These are phyloP conservation scores for Phrynocephalus vlangalii DNA, from an alignment of 2,797 vertebrate genomes.

Conservation along the genomic window DNA sequence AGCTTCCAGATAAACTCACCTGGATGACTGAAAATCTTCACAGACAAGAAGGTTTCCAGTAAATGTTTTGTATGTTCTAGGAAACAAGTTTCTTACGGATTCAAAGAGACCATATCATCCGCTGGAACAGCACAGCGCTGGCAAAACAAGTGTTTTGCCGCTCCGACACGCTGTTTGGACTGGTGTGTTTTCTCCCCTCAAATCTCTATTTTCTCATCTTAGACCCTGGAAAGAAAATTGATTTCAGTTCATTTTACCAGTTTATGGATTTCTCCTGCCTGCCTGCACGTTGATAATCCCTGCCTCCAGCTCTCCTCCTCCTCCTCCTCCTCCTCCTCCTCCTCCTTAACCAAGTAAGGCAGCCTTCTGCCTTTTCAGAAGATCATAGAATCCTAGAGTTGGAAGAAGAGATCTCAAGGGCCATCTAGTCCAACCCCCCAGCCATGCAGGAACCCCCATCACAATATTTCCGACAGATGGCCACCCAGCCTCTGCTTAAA, in stretches of 20 bases:
- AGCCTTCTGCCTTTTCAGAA: accelerated
- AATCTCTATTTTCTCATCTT: slow-evolving; percentile 17
- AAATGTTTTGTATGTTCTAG: too few relatives aligned
- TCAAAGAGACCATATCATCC: slow-evolving; percentile 4
- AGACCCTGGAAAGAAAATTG: slow-evolving; percentile 36
- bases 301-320: too few relatives aligned
- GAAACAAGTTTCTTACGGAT: neutral
- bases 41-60: too few relatives aligned
- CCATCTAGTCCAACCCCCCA: too few relatives aligned
- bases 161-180: neutral
- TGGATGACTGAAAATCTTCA: too few relatives aligned
- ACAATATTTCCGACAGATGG: too few relatives aligned
- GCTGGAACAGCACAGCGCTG: neutral
- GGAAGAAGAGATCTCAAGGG: too few relatives aligned
- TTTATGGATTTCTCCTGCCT: slow-evolving; percentile 32
- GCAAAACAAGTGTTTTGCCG: neutral
- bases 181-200: neutral
- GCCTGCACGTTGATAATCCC: neutral
- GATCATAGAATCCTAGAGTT: neutral
- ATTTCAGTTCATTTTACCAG: slow-evolving; percentile 46
- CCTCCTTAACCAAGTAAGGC: accelerated
- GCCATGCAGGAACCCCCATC: too few relatives aligned
- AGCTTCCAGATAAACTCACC: too few relatives aligned
- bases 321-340: too few relatives aligned
- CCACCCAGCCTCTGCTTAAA: too few relatives aligned